These are phyloP conservation scores for Urocyon cinereoargenteus DNA, from an alignment of 2,797 vertebrate species.

Conservation along the genomic window DNA sequence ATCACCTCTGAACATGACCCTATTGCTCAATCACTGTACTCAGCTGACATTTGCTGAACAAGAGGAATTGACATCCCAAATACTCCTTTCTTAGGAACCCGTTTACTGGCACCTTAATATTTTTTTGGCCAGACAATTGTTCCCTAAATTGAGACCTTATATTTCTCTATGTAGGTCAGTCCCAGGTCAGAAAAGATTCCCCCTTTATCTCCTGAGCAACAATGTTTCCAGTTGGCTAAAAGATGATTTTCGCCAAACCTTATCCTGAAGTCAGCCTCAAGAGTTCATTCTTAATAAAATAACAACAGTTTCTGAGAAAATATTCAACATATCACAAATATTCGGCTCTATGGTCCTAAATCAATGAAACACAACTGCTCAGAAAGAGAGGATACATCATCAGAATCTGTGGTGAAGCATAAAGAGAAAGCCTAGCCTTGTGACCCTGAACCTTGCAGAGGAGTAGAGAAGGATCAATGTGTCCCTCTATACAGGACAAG, in stretches of 20 bases:
- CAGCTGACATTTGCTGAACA: background rate
- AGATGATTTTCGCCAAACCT: background rate
- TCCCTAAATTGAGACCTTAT: background rate
- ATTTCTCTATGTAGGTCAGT: background rate
- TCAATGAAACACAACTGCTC: background rate
- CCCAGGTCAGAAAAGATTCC: background rate
- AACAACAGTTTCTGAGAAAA: background rate
- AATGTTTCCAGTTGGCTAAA: background rate
- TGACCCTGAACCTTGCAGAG: background rate
- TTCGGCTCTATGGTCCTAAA: background rate
- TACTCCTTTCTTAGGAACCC: conserved; percentile 59
- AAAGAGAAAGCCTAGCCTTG: background rate
- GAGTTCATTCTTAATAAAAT: background rate
- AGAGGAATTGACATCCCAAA: background rate
- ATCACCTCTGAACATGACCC: background rate
- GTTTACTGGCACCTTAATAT: fast-evolving
- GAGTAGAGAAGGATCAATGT: background rate
- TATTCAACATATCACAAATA: background rate
- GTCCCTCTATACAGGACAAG: conserved; percentile 65
- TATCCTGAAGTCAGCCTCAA: background rate
- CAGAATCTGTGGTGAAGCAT: background rate
- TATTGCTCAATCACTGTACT: background rate
- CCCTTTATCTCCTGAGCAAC: background rate
- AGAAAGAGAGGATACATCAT: background rate
- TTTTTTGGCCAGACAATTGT: background rate